Evolutionary conservation across 2,888 invertebrate species (phyloP).

Genomic region (Hedychridium roseum): DNA sequence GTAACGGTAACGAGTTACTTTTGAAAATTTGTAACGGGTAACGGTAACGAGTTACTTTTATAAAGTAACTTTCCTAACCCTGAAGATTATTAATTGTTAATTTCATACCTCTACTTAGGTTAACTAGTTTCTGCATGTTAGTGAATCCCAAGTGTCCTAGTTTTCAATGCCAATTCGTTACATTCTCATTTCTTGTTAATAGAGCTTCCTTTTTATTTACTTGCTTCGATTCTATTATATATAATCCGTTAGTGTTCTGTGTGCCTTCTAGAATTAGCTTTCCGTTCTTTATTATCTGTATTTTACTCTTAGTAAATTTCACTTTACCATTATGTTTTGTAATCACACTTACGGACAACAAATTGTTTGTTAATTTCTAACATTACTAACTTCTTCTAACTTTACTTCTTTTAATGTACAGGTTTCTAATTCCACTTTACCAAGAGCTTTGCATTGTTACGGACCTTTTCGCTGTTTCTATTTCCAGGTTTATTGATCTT

Average conservation of each 20-base stretch:
- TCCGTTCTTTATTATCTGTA: constrained; percentile 4
- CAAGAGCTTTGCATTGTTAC: constrained; percentile 4
- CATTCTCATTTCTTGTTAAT: neutral
- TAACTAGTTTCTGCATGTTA: no score
- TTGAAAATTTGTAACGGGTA: no score
- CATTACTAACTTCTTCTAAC: no score
- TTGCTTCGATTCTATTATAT: neutral
- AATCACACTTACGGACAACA: constrained; percentile 7
- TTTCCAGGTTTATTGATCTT: neutral
- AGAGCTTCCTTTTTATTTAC: neutral
- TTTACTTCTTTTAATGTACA: constrained; percentile 4
- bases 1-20: no score
- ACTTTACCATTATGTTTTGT: constrained; percentile 7
- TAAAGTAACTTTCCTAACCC: no score
- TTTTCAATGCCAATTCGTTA: constrained; percentile 7
- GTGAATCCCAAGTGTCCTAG: constrained; percentile 14
- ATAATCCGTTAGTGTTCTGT: neutral
- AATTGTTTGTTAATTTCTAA: constrained; percentile 4
- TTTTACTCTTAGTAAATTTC: constrained; percentile 1
- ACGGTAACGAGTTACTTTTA: no score
- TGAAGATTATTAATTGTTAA: no score
- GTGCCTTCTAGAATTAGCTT: constrained; percentile 2
- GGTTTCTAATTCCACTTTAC: neutral
- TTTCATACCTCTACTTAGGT: no score
- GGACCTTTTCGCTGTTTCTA: constrained; percentile 2